phyloP scores from a whole-genome alignment of 2,797 vertebrate genomes.

The Ctenopoma multispine region DNA sequence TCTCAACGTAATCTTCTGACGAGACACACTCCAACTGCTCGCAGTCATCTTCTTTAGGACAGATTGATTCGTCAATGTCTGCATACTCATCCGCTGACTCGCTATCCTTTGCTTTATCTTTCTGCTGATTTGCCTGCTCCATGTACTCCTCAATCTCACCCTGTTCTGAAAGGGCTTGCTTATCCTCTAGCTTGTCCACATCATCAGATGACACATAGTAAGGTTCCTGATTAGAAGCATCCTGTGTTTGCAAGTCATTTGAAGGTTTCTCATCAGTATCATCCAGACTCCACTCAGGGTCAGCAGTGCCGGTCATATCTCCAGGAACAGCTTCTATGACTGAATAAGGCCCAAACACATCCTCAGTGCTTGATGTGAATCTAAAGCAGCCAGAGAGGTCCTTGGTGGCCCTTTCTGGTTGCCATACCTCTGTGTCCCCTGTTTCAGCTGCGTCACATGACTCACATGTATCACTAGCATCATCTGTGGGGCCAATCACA shows the following conservation, averaged over 20 bases:
- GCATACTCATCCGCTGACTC: slow-evolving; percentile 84
- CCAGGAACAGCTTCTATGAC: slow-evolving; percentile 82
- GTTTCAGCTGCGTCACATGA: slow-evolving; percentile 75
- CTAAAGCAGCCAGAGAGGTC: slow-evolving; percentile 82
- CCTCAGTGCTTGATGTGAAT: slow-evolving; percentile 83
- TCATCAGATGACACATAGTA: slow-evolving; percentile 83
- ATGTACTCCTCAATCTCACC: slow-evolving; percentile 31
- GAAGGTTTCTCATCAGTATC: slow-evolving; percentile 66
- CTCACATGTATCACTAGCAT: slow-evolving; percentile 78
- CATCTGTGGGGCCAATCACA: slow-evolving; percentile 81
- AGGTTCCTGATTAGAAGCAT: slow-evolving; percentile 76
- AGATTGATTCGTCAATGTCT: slow-evolving; percentile 80
- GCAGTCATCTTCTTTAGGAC: slow-evolving; percentile 64
- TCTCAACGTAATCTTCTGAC: slow-evolving; percentile 87
- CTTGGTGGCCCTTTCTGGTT: slow-evolving; percentile 85
- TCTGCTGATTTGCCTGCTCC: slow-evolving; percentile 50
- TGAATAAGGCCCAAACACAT: slow-evolving; percentile 84
- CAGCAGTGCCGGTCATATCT: slow-evolving; percentile 69
- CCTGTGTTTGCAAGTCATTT: slow-evolving; percentile 54
- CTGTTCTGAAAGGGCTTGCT: slow-evolving; percentile 60
- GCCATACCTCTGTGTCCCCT: slow-evolving; percentile 80
- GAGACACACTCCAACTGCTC: slow-evolving; percentile 79
- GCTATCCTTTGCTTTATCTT: slow-evolving; percentile 60
- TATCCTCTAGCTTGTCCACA: slow-evolving; percentile 77
- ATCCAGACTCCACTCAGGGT: slow-evolving; percentile 78